Evolutionary conservation across 2,113 vertebrate genomes (phyloP), one percentile per base, ranked within the genome.

Genomic region (Meleagris gallopavo): DNA sequence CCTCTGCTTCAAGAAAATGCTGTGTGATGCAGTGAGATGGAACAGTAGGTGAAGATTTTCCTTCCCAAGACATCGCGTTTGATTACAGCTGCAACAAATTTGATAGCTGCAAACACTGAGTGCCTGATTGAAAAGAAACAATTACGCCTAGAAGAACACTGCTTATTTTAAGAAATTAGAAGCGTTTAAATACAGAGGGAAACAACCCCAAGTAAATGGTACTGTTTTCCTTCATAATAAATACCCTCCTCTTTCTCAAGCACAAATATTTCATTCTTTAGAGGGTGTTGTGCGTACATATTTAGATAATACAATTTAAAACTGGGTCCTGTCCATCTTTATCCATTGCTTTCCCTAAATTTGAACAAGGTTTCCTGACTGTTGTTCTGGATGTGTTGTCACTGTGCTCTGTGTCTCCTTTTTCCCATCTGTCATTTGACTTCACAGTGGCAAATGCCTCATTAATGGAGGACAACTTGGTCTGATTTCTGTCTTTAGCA

Each of bases 121-220:
- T 77, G 93, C 67, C 94, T 86, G 90, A 62, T 57, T 96, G 95
- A 96, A 96, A 96, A 95, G 96, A 91, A 91, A 46, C 96, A 96
- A 96, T 97, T 96, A 95, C 41, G 83, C 74, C 93, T 87, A 52
- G 86, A 86, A 84, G 55, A 92, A 83, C 93, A 95, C 48, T 94
- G 96, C 96, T 97, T 84, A 96, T 97, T 97, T 97, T 70, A 69
- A 93, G 95, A 94, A 96, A 97, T 97, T 95, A 95, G 90, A 86
- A 91, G 91, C 13, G 22, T 87, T 95, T 87, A 71, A 91, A 91
- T 86, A 85, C 87, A 72, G 9, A 43, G 72, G 77, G 93, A 94
- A 89, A n/a, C 66, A 89, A 62, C 94, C 88, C 86, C 66, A 82
- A 96, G 83, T 93, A 92, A 84, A 93, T 72, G 90, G 64, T 75